phyloP scores from a whole-genome alignment of 2,797 vertebrate genomes.

The Erpetoichthys calabaricus region DNA sequence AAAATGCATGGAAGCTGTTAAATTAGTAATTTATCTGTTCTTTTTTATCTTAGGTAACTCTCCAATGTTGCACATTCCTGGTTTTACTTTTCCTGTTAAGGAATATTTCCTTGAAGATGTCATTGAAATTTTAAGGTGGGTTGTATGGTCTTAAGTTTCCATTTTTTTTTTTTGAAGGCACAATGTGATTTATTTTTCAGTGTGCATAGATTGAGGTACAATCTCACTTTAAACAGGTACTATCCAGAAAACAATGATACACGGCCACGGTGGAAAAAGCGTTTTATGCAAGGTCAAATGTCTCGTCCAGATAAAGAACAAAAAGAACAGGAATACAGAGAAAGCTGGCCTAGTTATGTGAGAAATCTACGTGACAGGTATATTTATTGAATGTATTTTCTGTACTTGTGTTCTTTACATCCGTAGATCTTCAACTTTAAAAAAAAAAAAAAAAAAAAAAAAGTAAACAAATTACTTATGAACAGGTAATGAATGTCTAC shows the following conservation, averaged over 20 bases:
- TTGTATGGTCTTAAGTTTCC: background rate
- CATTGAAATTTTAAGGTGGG: constrained; percentile 73
- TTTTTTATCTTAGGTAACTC: constrained; percentile 55
- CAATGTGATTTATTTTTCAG: background rate
- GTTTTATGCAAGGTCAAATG: constrained; percentile 73
- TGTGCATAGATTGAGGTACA: background rate
- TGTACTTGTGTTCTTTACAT: too few relatives aligned
- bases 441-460: too few relatives aligned
- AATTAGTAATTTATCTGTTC: background rate
- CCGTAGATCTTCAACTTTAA: too few relatives aligned
- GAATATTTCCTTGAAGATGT: constrained; percentile 87
- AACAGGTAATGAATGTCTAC: too few relatives aligned
- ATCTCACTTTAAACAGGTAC: constrained; percentile 44
- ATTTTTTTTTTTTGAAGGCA: too few relatives aligned
- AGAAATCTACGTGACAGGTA: constrained; percentile 61
- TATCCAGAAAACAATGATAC: constrained; percentile 55
- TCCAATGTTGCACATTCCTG: constrained; percentile 90
- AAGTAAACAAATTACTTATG: too few relatives aligned
- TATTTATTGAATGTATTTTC: background rate
- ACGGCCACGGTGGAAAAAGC: constrained; percentile 55
- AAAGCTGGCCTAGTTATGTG: constrained; percentile 70
- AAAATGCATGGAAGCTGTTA: too few relatives aligned
- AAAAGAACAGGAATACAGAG: constrained; percentile 75
- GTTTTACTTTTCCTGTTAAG: constrained; percentile 82
- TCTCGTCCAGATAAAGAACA: constrained; percentile 71